Percentiles rank a stretch among this genome's conserved stretches.
phyloP scores from a whole-genome alignment of 2,797 vertebrate genomes.

The Trachops cirrhosus region DNA sequence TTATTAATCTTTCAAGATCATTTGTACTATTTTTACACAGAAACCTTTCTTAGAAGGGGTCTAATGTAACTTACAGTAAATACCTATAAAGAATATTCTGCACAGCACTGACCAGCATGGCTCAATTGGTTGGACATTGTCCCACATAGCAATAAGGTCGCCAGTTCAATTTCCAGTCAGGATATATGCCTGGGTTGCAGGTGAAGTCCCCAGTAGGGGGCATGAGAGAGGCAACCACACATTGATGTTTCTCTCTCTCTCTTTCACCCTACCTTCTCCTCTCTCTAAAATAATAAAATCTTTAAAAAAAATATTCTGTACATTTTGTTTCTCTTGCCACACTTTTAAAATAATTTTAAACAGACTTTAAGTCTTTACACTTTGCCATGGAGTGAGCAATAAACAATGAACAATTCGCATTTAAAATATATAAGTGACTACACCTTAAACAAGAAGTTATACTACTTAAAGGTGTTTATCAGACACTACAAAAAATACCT shows the following conservation, averaged over 20 bases:
- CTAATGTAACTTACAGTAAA: neutral
- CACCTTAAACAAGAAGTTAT: neutral
- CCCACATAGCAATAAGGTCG: neutral
- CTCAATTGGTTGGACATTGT: neutral
- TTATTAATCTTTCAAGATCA: neutral
- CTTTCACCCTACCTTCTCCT: neutral
- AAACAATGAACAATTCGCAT: neutral
- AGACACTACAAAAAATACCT: neutral
- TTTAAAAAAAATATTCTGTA: neutral
- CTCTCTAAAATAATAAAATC: neutral
- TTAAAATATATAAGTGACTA: neutral
- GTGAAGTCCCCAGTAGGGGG: no score
- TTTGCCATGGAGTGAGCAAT: neutral
- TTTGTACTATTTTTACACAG: neutral
- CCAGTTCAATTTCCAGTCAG: neutral
- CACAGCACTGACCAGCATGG: neutral
- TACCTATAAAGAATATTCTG: neutral
- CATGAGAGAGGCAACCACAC: neutral
- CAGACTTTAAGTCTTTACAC: neutral
- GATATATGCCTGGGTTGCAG: neutral
- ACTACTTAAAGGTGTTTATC: neutral
- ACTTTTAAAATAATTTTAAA: slow-evolving; percentile 12
- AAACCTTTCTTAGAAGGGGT: neutral
- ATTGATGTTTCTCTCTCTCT: neutral
- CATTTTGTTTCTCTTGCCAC: slow-evolving; percentile 19